Evolutionary conservation across 2,113 vertebrate genomes (phyloP), one percentile per base, ranked within the genome.

Genomic region (Peucedramus taeniatus): DNA sequence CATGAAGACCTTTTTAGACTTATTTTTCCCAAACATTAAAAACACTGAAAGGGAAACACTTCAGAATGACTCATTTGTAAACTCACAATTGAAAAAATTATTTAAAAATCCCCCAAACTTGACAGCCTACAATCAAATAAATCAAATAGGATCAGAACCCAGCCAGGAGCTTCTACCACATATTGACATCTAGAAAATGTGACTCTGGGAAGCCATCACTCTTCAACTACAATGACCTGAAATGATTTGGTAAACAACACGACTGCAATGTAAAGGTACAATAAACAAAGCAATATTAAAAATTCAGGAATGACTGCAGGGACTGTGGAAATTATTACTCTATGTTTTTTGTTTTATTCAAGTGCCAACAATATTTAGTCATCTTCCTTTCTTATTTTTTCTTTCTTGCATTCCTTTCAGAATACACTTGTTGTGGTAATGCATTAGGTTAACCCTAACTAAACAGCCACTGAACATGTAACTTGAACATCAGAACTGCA

Each of bases 171-270:
- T 83, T 54, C 72, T 87, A 89, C 91, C 54, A 90, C 72, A 65
- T 83, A 94, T 50, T 65, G 68, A 95, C 53, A 35, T 26, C 19
- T 88, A 37, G 71, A 96, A 97, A 96, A 93, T 88, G 90, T 42
- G 83, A 91, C 94, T 78, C 94, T 80, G 68, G 96, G 93, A 96
- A 94, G 90, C 64, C 91, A 90, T 94, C 79, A 91, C 60, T 97
- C 89, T 94, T 82, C 85, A 89, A 22, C 61, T 81, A 89, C 88
- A 92, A 50, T 93, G 87, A 47, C 57, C 76, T 49, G 70, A 89
- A 86, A 93, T 93, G 96, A 94, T 92, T 97, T 96, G 85, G 94
- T 95, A 96, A 98, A 96, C 72, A 96, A 92, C 40, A 79, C 74
- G 30, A 79, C 85, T 95, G 76, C 79, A 85, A 57, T 7, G 40